These are phyloP conservation scores for Brachyhypopomus gauderio DNA, from an alignment of 2,113 vertebrate species.

Conservation along the genomic window DNA sequence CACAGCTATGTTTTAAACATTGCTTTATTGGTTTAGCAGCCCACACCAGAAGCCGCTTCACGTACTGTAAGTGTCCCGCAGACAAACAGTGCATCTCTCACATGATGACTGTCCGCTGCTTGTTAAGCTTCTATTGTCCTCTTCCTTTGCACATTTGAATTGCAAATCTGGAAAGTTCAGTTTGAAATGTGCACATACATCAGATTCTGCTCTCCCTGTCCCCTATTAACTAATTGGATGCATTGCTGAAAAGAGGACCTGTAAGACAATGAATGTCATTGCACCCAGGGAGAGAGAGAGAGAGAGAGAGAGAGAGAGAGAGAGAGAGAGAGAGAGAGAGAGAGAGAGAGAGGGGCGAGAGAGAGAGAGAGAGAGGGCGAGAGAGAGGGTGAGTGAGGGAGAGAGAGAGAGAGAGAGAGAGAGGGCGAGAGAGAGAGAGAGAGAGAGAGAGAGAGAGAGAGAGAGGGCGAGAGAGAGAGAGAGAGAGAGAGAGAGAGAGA, in stretches of 20 bases:
- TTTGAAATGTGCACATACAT: conserved; percentile 52
- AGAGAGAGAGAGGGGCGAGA: too few species aligned
- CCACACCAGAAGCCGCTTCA: too few species aligned
- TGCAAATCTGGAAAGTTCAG: conserved; percentile 55
- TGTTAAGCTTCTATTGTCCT: conserved; percentile 49
- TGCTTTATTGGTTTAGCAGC: too few species aligned
- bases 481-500: too few species aligned
- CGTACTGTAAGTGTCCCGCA: too few species aligned
- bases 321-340: conserved; percentile 26
- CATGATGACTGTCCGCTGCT: conserved; percentile 31
- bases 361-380: conserved; percentile 20
- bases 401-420: too few species aligned
- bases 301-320: not conserved
- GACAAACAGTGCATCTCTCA: too few species aligned
- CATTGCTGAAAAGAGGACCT: conserved; percentile 35
- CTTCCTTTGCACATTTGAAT: conserved; percentile 44
- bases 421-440: too few species aligned
- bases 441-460: too few species aligned
- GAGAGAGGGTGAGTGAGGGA: too few species aligned
- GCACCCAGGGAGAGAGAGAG: not conserved
- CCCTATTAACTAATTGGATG: conserved; percentile 66
- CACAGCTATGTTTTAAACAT: too few species aligned
- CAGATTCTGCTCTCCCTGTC: conserved; percentile 47
- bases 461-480: too few species aligned
- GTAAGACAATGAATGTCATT: not conserved